Base-by-base conservation (phyloP, 35 echinoderm and acorn worm species). In the Acanthaster planci region DNA sequence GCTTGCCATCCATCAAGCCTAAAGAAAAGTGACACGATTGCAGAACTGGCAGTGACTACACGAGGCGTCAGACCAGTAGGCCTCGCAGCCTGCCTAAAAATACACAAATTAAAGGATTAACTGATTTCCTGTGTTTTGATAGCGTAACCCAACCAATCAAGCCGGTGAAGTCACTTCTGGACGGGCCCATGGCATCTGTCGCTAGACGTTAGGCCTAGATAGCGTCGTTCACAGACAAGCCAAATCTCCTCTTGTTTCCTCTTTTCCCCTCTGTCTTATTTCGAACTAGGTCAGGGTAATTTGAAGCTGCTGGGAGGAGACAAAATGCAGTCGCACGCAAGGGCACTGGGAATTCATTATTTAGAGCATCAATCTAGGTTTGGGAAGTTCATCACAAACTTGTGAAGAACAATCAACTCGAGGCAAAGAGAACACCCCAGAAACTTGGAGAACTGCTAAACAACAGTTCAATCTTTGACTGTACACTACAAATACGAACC, bases 91-190 rank as follows among this genome's bases (percentile, higher is more conserved):
- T 34, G 29, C 26, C 64, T 72, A 72, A 72, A 72, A 72, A 72
- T 72, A 72, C 64, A 26, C 64, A 72, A 72, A 72, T 72, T 72
- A 26, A 72, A 10, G 64, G 64, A 7, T 72, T 34, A 72, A 72
- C 14, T 34, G 26, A 72, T 72, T 72, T 72, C 64, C 64, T 72
- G 64, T 72, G 64, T 72, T 72, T 72, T 72, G 29, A 72, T 72
- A 72, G 64, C 34, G 64, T 72, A 72, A 72, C 34, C 30, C 26
- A 9, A 35, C 26, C 64, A 27, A 72, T 72, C 29, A 72, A 26
- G 34, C 14, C 64, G 6, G 64, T 72, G 23, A 72, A 34, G 23
- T 72, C 64, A 72, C 15, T 1, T 10, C 34, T 8, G 64, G 7
- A 26, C 34, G 23, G 30, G 29, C 14, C 30, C 21, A 6, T 15